Conservation (phyloP, 2,888 invertebrate species). For the Bembecia ichneumoniformis region DNA sequence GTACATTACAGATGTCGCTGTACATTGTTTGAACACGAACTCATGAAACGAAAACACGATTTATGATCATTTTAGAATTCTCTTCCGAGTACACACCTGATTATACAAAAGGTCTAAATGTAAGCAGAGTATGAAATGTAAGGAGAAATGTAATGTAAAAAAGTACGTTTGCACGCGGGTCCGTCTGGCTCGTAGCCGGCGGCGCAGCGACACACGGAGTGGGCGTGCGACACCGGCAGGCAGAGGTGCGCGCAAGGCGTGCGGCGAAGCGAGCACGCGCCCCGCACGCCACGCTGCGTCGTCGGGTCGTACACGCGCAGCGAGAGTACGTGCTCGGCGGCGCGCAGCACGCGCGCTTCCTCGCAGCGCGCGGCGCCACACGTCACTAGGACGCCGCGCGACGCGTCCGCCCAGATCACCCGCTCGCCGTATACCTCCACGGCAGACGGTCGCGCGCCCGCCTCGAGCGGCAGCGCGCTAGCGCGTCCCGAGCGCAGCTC, state of each 20-base stretch:
- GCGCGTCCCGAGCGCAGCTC: slow-evolving; percentile 51
- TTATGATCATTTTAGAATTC: too few species aligned
- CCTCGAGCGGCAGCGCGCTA: slow-evolving; percentile 32
- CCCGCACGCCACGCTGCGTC: slow-evolving; percentile 69
- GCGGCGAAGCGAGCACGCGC: slow-evolving; percentile 57
- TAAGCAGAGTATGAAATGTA: neutral
- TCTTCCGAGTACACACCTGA: too few species aligned
- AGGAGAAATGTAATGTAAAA: neutral
- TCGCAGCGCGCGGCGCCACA: slow-evolving; percentile 73
- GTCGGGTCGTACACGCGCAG: slow-evolving; percentile 80
- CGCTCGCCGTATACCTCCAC: slow-evolving; percentile 76
- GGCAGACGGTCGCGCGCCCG: slow-evolving; percentile 70
- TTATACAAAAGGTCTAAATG: too few species aligned
- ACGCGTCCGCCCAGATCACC: slow-evolving; percentile 79
- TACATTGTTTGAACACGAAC: too few species aligned
- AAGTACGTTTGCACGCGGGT: slow-evolving; percentile 24
- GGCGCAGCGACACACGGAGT: slow-evolving; percentile 81
- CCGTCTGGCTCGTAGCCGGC: slow-evolving; percentile 66
- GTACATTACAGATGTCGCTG: too few species aligned
- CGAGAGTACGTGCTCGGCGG: slow-evolving; percentile 75
- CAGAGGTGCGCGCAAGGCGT: slow-evolving; percentile 82
- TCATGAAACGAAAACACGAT: too few species aligned
- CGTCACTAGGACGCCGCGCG: slow-evolving; percentile 73
- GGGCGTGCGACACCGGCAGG: slow-evolving; percentile 71
- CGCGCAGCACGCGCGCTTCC: slow-evolving; percentile 58